phyloP scores from a whole-genome alignment of 2,797 vertebrate species.

The Diplodus sargus region DNA sequence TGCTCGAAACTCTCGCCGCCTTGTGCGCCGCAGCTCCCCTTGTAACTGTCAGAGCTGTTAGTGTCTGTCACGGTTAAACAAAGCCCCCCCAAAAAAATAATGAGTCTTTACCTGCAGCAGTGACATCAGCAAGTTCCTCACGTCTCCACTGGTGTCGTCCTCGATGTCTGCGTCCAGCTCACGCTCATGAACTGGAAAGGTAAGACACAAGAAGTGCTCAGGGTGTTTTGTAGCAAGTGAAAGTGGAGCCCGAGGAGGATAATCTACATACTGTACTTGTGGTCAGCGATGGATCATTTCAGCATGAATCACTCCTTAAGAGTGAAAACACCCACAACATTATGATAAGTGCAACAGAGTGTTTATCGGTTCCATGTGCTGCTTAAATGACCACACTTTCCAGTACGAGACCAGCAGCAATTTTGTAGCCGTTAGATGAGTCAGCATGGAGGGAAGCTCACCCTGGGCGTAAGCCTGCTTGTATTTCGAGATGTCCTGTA shows the following conservation, averaged over 20 bases:
- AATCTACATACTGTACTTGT: neutral
- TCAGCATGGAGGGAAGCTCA: conserved; percentile 52
- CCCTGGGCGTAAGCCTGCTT: conserved; percentile 82
- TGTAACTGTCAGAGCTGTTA: neutral
- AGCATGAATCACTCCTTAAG: conserved; percentile 28
- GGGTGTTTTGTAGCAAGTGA: neutral
- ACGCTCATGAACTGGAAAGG: conserved; percentile 85
- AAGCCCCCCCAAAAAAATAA: neutral
- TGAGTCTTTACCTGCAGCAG: conserved; percentile 89
- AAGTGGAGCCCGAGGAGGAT: conserved; percentile 7
- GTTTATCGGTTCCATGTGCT: neutral
- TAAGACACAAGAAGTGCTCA: neutral
- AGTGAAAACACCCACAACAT: conserved; percentile 26
- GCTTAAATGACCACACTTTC: conserved; percentile 29
- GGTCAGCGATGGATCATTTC: conserved; percentile 8
- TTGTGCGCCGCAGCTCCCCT: neutral
- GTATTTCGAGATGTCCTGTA: conserved; percentile 82
- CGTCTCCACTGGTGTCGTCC: conserved; percentile 91
- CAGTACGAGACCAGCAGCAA: conserved; percentile 2
- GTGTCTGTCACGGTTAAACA: neutral
- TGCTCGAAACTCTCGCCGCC: neutral
- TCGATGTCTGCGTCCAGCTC: conserved; percentile 91
- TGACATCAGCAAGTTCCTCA: conserved; percentile 88
- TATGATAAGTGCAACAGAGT: conserved; percentile 2
- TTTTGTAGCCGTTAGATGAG: neutral